phyloP scores from a whole-genome alignment of 30 jellyfish, hydroid and myxozoan genomes.

The Pseudorhiza aurosa region DNA sequence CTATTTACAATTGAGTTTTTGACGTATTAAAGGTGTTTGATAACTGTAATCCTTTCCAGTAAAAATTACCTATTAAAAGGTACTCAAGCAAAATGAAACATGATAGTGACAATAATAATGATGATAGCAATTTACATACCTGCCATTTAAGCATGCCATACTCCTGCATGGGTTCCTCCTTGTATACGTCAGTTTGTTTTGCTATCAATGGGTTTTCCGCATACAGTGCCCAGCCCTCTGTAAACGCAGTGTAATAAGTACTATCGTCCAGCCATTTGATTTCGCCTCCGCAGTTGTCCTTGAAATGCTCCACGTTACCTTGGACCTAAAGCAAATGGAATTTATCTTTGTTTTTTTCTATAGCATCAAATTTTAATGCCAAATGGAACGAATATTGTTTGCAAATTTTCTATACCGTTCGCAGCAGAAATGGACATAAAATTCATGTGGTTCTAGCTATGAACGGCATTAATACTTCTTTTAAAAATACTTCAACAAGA shows the following conservation, averaged over 20 bases:
- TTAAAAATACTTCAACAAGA: background rate
- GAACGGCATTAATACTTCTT: background rate
- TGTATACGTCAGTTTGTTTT: slow-evolving; percentile 85
- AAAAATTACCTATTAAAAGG: too few relatives aligned
- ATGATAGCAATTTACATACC: too few relatives aligned
- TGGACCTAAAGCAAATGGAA: slow-evolving; percentile 90
- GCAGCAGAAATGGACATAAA: background rate
- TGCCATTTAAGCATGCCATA: slow-evolving; percentile 99
- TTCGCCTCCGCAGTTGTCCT: slow-evolving; percentile 93
- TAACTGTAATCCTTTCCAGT: too few relatives aligned
- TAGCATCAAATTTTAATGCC: background rate
- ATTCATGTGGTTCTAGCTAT: background rate
- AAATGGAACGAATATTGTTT: background rate
- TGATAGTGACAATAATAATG: too few relatives aligned
- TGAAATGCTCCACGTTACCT: slow-evolving; percentile 91
- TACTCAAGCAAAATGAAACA: too few relatives aligned
- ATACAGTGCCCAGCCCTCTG: slow-evolving; percentile 99
- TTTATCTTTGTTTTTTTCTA: background rate
- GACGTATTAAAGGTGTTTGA: too few relatives aligned
- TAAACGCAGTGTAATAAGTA: slow-evolving; percentile 94
- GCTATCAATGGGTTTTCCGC: slow-evolving; percentile 98
- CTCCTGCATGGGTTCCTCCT: slow-evolving; percentile 89
- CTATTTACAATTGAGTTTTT: too few relatives aligned
- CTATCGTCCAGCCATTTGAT: slow-evolving; percentile 93
- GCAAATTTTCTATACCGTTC: slow-evolving; percentile 7